Base-by-base conservation (phyloP, 2,888 invertebrate species). In the Drosophila gaucha region DNA sequence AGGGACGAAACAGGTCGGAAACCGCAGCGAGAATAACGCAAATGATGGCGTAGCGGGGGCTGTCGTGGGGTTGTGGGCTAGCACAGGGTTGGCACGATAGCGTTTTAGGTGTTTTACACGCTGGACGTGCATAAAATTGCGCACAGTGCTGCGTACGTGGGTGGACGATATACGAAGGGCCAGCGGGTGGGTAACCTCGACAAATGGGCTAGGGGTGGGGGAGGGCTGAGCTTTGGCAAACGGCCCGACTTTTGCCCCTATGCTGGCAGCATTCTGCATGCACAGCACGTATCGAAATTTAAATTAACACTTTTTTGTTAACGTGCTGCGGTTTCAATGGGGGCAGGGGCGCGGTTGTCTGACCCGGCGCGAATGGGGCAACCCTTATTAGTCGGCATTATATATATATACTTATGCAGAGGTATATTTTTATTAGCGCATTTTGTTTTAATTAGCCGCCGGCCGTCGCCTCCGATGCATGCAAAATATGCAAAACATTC, bases 231-330 rank as follows among this genome's bases (percentile, higher is more conserved):
- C 46, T 36, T 30, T 31, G 28, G 63, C 50, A 51, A 59, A 18
- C 38, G 64, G 28, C 46, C 30, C 39, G 57, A 57, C 57, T 57
- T 41, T 44, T 63, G 36, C 26, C 30, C 43, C 50, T 18, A n/a
- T 46, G 43, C 28, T 33, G 49, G 26, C 35, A 47, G n/a, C 60
- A 41, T 65, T 72, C 71, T 71, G 76, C 71, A 88, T 88, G 82
- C 87, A 57, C 70, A 74, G 72, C 89, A 89, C 89, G 89, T 89
- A 83, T 76, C 74, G 79, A 87, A 88, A 89, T 89, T 89, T 88
- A 89, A 89, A 89, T 89, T 89, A 89, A 89, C 89, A 88, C 89
- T 89, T 86, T 89, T 86, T 78, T 89, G 82, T 74, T 75, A 83
- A 88, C 88, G 89, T 89, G 88, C 80, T 78, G 89, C 71, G 89